Percentiles rank a stretch among this genome's conserved stretches.
These are phyloP conservation scores for Ricordea florida DNA, from an alignment of 92 coral and sea anemone genomes.

Conservation along the genomic window DNA sequence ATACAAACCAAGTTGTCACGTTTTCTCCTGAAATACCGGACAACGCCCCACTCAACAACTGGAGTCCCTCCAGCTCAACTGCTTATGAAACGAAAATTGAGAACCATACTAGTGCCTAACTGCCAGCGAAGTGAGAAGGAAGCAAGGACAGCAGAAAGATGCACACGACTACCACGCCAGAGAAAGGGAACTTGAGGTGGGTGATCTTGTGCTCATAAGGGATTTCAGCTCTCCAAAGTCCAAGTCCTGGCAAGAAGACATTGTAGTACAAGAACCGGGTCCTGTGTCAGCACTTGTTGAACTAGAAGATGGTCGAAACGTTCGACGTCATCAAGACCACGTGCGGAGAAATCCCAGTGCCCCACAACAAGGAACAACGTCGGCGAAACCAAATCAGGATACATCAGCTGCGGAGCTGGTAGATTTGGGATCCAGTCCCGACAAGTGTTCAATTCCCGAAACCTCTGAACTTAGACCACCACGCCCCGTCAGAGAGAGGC, in stretches of 20 bases:
- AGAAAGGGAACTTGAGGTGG: constrained; percentile 1
- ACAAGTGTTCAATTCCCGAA: neutral
- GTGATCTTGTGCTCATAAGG: constrained; percentile 16
- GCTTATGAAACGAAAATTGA: neutral
- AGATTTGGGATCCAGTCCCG: neutral
- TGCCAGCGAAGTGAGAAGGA: neutral
- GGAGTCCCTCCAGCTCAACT: constrained; percentile 37
- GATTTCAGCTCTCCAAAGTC: constrained; percentile 40
- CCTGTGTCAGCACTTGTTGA: constrained; percentile 26
- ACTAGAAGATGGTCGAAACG: constrained; percentile 21
- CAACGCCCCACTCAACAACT: constrained; percentile 36
- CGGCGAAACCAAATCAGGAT: neutral
- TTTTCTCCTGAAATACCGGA: constrained; percentile 32
- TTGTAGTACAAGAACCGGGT: constrained; percentile 7
- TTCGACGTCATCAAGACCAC: constrained; percentile 31
- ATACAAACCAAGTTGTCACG: constrained; percentile 28
- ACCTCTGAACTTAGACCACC: neutral
- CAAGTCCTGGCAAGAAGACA: constrained; percentile 29
- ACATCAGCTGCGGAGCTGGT: neutral
- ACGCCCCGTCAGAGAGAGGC: neutral
- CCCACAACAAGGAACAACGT: neutral
- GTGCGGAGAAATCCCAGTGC: neutral
- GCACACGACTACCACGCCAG: constrained; percentile 43
- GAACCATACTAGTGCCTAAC: constrained; percentile 1
- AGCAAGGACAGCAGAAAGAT: constrained; percentile 14